A percentile compares a stretch with the other conserved stretches of the same genome.
Evolutionary conservation across 2,797 vertebrate species (phyloP).

Genomic region (Oryzias sinensis): DNA sequence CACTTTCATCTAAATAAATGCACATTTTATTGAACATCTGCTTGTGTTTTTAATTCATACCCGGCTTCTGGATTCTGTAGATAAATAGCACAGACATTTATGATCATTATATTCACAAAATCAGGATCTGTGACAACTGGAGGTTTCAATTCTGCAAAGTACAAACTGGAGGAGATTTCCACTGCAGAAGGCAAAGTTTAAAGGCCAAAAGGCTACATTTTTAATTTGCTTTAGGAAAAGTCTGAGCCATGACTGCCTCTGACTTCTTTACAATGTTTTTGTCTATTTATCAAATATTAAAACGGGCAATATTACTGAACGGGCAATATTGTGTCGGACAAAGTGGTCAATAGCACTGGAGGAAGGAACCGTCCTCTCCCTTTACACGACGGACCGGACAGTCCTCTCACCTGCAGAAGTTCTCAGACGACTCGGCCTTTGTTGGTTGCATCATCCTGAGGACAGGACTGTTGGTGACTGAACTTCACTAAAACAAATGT

Average conservation of each 20-base stretch:
- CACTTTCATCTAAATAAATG: slow-evolving; percentile 73
- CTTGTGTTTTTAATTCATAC: slow-evolving; percentile 14
- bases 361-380: no score
- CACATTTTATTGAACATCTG: slow-evolving; percentile 70
- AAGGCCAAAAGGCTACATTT: slow-evolving; percentile 5
- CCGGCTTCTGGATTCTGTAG: not conserved
- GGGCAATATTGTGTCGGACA: no score
- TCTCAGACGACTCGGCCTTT: no score
- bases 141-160: not conserved
- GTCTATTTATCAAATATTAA: no score
- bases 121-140: not conserved
- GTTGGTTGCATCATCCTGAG: no score
- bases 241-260: slow-evolving; percentile 19
- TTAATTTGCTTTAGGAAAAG: not conserved
- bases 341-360: no score
- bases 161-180: not conserved
- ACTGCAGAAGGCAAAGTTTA: slow-evolving; percentile 8
- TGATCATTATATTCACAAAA: not conserved
- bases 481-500: no score
- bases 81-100: no score
- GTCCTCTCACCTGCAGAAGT: no score
- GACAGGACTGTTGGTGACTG: no score
- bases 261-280: not conserved
- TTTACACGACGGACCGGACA: no score
- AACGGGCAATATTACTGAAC: no score